phyloP scores from a whole-genome alignment of 2,888 invertebrate species.

The Nephrotoma flavescens region DNA sequence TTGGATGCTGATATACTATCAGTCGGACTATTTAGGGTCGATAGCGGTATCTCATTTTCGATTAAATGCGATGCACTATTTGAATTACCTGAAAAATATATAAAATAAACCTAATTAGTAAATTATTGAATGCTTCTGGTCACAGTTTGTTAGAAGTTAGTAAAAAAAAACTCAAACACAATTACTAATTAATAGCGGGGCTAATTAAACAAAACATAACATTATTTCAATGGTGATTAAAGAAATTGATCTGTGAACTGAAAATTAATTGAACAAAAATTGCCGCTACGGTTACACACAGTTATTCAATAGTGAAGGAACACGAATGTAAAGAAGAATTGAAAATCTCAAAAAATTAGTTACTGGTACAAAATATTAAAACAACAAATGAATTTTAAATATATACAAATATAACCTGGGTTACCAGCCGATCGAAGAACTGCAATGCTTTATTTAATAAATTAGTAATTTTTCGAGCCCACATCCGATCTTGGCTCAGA shows the following conservation, averaged over 20 bases:
- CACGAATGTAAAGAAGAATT: background rate
- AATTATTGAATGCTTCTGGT: background rate
- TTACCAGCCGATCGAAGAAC: too few relatives aligned
- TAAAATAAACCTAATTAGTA: slow-evolving; percentile 12
- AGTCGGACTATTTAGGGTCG: slow-evolving; percentile 29
- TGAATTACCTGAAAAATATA: slow-evolving; percentile 41
- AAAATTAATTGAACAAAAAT: background rate
- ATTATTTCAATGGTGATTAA: background rate
- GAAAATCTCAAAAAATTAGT: background rate
- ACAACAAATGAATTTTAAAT: background rate
- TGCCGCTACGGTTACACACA: background rate
- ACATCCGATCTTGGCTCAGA: too few relatives aligned
- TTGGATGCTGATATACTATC: background rate
- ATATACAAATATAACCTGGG: background rate
- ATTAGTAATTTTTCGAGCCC: too few relatives aligned
- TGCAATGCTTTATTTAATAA: too few relatives aligned
- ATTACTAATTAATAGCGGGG: background rate
- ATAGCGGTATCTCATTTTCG: slow-evolving; percentile 46
- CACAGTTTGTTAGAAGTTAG: background rate
- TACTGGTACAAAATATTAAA: background rate
- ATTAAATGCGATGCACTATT: slow-evolving; percentile 51
- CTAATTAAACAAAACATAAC: background rate
- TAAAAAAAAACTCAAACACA: slow-evolving; percentile 11
- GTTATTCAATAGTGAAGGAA: background rate
- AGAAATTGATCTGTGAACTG: background rate